Conservation (phyloP, 2,113 vertebrate genomes). For the Phyllostomus discolor region DNA sequence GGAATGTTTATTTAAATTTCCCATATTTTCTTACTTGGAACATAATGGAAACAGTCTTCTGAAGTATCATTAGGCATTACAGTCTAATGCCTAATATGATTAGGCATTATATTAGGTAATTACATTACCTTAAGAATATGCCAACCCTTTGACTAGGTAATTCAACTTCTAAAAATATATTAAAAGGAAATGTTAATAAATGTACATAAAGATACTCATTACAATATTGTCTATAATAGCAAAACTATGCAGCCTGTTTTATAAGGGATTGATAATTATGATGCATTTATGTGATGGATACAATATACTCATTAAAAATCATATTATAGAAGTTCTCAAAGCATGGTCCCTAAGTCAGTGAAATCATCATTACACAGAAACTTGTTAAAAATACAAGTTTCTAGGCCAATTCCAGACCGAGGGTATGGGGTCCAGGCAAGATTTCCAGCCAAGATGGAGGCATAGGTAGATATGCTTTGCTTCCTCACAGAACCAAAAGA, state of each 20-base stretch:
- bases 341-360: background rate
- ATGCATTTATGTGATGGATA: background rate
- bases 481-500: too few species aligned
- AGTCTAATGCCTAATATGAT: background rate
- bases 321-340: background rate
- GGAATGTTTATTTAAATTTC: conserved; percentile 6
- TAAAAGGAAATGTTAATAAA: conserved; percentile 47
- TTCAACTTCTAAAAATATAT: conserved; percentile 36
- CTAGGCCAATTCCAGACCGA: background rate
- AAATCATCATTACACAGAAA: background rate
- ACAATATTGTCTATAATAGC: background rate
- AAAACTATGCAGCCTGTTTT: background rate
- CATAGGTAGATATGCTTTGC: too few species aligned
- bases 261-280: background rate
- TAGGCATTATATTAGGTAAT: too few species aligned
- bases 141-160: conserved; percentile 2
- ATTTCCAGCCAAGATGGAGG: too few species aligned
- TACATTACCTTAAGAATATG: background rate
- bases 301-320: conserved; percentile 26
- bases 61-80: background rate
- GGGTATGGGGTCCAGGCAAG: background rate
- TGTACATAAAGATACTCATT: background rate
- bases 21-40: conserved; percentile 3
- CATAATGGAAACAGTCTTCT: background rate
- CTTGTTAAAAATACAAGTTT: conserved; percentile 6